phyloP scores from a whole-genome alignment of 2,797 vertebrate genomes.

The Melanotaenia boesemani region DNA sequence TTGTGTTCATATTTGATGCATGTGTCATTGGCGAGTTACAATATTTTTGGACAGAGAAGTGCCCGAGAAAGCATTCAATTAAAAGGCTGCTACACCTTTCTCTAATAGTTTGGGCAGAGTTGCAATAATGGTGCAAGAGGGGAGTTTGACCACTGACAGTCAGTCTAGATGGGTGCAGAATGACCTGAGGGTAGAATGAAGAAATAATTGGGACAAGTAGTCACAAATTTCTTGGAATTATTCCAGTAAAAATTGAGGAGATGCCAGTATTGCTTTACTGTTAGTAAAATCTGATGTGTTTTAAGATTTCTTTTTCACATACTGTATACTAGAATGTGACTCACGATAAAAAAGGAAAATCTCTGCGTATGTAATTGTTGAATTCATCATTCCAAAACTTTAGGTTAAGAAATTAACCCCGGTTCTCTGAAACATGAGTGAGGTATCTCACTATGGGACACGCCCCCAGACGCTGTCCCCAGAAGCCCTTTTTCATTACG shows the following conservation, averaged over 20 bases:
- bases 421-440: no score
- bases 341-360: not conserved
- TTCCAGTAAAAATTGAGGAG: not conserved
- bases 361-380: not conserved
- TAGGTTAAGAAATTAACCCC: no score
- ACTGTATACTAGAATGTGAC: not conserved
- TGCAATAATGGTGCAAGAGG: not conserved
- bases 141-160: conserved; percentile 6
- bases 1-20: not conserved
- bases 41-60: not conserved
- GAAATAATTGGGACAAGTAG: conserved; percentile 21
- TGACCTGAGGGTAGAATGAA: conserved; percentile 17
- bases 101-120: not conserved
- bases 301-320: not conserved
- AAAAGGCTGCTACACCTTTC: not conserved
- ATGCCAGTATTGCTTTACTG: not conserved
- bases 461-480: no score
- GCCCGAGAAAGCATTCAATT: not conserved
- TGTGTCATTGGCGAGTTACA: not conserved
- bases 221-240: conserved; percentile 12
- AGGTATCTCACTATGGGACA: no score
- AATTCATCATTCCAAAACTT: not conserved
- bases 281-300: not conserved
- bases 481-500: no score
- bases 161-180: conserved; percentile 1